phyloP scores from a whole-genome alignment of 2,113 vertebrate genomes.

The Rissa tridactyla region DNA sequence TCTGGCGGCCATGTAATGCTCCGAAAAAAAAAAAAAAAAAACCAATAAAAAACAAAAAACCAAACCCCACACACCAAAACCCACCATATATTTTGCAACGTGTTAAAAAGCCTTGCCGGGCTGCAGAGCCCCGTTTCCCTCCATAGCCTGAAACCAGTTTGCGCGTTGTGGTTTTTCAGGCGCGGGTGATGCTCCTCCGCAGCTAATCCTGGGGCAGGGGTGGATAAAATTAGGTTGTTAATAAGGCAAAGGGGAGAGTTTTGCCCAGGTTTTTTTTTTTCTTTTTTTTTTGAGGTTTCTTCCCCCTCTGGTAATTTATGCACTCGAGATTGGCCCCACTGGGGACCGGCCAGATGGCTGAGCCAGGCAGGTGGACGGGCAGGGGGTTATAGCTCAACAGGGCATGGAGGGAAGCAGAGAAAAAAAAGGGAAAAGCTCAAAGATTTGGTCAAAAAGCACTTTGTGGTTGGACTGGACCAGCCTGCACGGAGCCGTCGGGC shows the following conservation, averaged over 20 bases:
- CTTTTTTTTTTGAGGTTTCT: neutral
- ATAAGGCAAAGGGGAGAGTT: neutral
- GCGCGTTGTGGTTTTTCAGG: neutral
- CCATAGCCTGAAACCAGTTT: neutral
- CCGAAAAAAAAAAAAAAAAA: neutral
- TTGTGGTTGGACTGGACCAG: neutral
- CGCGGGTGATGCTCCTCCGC: neutral
- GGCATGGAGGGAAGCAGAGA: neutral
- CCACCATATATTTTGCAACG: slow-evolving; percentile 15
- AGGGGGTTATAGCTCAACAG: neutral
- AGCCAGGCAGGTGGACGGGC: neutral
- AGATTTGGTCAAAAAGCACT: neutral
- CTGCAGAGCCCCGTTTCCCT: neutral
- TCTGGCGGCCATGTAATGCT: neutral
- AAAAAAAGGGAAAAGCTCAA: neutral
- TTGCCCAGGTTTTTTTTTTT: neutral
- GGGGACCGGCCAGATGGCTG: neutral
- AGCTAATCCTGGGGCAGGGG: too few species aligned
- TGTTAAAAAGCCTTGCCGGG: slow-evolving; percentile 35
- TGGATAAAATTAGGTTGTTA: neutral
- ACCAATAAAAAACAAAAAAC: neutral
- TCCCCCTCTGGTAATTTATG: neutral
- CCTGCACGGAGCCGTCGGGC: fast-evolving
- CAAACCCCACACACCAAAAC: too few species aligned
- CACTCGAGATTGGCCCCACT: fast-evolving